Evolutionary conservation across 1,140 invertebrate genomes (phyloP).

Genomic region (Protaetia brevitarsis): DNA sequence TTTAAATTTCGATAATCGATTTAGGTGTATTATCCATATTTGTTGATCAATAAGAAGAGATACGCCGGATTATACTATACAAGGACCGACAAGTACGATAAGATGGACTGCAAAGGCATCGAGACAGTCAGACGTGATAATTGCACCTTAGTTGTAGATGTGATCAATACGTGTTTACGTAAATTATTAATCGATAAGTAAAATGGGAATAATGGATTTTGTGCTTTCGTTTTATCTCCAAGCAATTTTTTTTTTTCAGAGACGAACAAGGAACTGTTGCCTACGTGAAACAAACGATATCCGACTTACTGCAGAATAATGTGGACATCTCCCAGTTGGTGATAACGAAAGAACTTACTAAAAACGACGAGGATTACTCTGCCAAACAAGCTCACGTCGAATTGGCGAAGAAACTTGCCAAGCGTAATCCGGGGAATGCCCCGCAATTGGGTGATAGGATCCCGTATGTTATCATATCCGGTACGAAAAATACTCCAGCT

Average conservation of each 20-base stretch:
- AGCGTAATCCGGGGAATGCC: constrained; percentile 94
- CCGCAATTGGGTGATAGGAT: constrained; percentile 98
- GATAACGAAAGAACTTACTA: constrained; percentile 96
- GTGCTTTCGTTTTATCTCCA: not conserved
- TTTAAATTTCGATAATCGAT: constrained; percentile 21
- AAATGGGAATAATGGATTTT: not conserved
- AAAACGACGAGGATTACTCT: constrained; percentile 94
- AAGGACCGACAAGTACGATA: constrained; percentile 92
- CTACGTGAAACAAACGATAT: constrained; percentile 85
- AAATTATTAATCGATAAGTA: constrained; percentile 93
- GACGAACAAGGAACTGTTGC: constrained; percentile 92
- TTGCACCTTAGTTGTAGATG: constrained; percentile 94
- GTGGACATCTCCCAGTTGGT: constrained; percentile 98
- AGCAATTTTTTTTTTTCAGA: constrained; percentile 55
- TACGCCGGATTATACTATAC: constrained; percentile 97
- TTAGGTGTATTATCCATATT: constrained; percentile 94
- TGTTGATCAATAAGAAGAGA: constrained; percentile 98
- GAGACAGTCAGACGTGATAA: constrained; percentile 99
- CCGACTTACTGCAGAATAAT: constrained; percentile 93
- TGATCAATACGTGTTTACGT: constrained; percentile 96
- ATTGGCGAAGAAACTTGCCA: constrained; percentile 95
- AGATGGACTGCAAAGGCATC: constrained; percentile 99
- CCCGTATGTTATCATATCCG: constrained; percentile 93
- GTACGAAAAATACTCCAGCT: constrained; percentile 89
- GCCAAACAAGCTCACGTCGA: constrained; percentile 99